A percentile compares a stretch with the other conserved stretches of the same genome.
Evolutionary conservation across 2,888 invertebrate genomes (phyloP).

Genomic region (Apodemia hepburni): DNA sequence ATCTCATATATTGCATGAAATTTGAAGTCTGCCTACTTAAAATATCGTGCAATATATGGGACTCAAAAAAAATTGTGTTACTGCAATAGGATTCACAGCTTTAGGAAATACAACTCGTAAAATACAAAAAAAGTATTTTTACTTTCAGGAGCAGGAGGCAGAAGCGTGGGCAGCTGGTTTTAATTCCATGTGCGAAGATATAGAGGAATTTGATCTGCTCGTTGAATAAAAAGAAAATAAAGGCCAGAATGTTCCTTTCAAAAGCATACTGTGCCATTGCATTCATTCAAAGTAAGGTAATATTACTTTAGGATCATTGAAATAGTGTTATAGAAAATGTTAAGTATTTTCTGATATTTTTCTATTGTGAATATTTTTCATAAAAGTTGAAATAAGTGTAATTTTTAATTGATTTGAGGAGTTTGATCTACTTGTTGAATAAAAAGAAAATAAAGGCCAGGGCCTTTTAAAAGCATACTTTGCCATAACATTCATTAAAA

Average conservation of each 20-base stretch:
- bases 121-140: constrained; percentile 1
- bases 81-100: too few species aligned
- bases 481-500: neutral
- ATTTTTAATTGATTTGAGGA: too few species aligned
- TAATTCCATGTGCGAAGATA: constrained; percentile 80
- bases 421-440: constrained; percentile 44
- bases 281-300: neutral
- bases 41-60: too few species aligned
- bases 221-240: constrained; percentile 32
- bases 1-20: too few species aligned
- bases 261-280: neutral
- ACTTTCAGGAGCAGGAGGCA: constrained; percentile 71
- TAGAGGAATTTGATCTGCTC: constrained; percentile 61
- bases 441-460: constrained; percentile 13
- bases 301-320: too few species aligned
- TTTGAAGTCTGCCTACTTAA: too few species aligned
- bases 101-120: too few species aligned
- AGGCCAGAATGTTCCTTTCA: neutral
- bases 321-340: too few species aligned
- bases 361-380: too few species aligned
- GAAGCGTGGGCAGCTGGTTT: constrained; percentile 78
- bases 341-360: too few species aligned
- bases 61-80: too few species aligned
- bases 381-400: too few species aligned
- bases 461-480: neutral